Conservation (phyloP, 2,113 vertebrate genomes). For the Phaetusa simplex region DNA sequence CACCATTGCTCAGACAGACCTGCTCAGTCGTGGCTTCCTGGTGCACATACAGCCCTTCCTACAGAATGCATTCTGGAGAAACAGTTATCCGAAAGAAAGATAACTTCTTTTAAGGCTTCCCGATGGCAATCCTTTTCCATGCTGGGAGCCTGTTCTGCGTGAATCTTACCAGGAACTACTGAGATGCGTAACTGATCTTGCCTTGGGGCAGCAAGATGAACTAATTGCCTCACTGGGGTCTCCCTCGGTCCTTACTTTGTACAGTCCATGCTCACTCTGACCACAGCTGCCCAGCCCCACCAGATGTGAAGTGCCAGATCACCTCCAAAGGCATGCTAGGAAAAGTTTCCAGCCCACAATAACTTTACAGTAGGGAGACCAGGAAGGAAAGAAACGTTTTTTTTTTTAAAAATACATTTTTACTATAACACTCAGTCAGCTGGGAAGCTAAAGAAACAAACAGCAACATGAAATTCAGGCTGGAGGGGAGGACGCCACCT, state of each 20-base stretch:
- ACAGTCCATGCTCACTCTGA: neutral
- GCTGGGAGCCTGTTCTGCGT: neutral
- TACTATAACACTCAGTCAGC: neutral
- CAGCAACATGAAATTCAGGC: neutral
- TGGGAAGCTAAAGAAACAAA: neutral
- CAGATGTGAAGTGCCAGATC: neutral
- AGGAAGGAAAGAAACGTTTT: neutral
- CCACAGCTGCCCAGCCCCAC: neutral
- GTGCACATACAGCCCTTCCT: constrained; percentile 79
- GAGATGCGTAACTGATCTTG: neutral
- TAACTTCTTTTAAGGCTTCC: neutral
- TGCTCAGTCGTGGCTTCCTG: constrained; percentile 79
- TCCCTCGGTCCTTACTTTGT: neutral
- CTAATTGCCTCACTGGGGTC: neutral
- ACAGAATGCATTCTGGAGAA: neutral
- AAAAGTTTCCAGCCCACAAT: neutral
- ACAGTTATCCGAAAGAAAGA: neutral
- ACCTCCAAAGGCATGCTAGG: neutral
- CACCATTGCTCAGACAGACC: constrained; percentile 77
- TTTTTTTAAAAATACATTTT: neutral
- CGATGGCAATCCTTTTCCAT: neutral
- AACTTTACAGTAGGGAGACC: neutral
- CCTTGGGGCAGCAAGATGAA: neutral
- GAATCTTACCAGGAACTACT: neutral
- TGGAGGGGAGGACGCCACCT: neutral